These are phyloP conservation scores for Mesitornis unicolor DNA, from an alignment of 2,113 vertebrate genomes.

Conservation along the genomic window DNA sequence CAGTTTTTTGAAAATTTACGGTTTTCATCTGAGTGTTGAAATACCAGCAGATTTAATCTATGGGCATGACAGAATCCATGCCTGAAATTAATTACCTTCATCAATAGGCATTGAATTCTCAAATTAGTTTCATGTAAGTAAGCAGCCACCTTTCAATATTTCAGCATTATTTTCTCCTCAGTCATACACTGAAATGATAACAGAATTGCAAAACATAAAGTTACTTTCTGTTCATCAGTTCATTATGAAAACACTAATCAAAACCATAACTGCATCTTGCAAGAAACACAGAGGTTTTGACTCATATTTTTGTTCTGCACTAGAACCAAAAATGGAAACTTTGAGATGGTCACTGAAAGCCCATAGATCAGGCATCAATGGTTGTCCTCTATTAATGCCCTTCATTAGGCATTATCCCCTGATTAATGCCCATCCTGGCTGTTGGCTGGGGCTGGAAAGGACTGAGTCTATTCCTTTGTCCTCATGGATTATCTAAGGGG, in stretches of 20 bases:
- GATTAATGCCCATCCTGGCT: background rate
- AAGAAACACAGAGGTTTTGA: background rate
- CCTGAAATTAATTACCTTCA: background rate
- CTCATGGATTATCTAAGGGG: background rate
- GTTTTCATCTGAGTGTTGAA: background rate
- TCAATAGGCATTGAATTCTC: background rate
- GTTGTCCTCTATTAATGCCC: too few species aligned
- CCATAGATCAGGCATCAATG: background rate
- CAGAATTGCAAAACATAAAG: background rate
- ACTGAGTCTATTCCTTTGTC: background rate
- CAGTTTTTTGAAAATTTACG: background rate
- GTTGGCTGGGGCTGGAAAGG: background rate
- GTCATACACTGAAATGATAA: background rate
- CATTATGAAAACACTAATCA: background rate
- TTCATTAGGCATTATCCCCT: too few species aligned
- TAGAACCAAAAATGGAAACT: background rate
- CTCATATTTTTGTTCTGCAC: background rate
- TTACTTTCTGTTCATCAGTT: background rate
- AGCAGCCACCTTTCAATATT: background rate
- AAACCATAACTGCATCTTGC: background rate
- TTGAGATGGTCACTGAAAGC: background rate
- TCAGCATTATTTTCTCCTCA: background rate
- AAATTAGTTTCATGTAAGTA: background rate
- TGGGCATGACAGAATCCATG: background rate
- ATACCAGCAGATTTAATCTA: background rate